phyloP scores from a whole-genome alignment of 1,140 invertebrate species.

The Lithobius niger region DNA sequence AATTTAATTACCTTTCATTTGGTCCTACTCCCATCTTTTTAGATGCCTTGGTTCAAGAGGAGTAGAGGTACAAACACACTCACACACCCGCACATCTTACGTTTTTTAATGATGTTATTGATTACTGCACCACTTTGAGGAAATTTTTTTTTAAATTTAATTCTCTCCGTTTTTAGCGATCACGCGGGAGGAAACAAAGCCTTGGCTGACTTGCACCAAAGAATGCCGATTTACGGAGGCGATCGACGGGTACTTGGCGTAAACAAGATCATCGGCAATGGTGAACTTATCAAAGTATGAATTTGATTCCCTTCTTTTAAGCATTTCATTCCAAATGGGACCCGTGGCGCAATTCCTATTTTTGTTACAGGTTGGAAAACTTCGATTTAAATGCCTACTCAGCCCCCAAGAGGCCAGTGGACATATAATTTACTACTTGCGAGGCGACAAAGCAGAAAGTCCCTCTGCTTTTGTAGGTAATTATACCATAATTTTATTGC shows the following conservation, averaged over 20 bases:
- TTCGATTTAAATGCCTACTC: slow-evolving; percentile 65
- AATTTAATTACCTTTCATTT: too few species aligned
- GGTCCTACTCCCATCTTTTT: too few species aligned
- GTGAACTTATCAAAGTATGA: background rate
- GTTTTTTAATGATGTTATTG: too few species aligned
- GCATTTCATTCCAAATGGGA: too few species aligned
- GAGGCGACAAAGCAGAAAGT: slow-evolving; percentile 36
- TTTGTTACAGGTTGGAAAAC: slow-evolving; percentile 43
- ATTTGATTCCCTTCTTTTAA: too few species aligned
- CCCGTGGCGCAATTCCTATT: too few species aligned
- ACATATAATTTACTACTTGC: slow-evolving; percentile 82
- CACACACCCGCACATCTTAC: too few species aligned
- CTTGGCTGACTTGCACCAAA: background rate
- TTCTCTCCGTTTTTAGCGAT: background rate
- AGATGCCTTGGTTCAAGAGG: too few species aligned
- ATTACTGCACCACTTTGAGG: too few species aligned
- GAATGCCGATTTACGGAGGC: background rate
- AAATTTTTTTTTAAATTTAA: background rate
- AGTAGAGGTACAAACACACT: too few species aligned
- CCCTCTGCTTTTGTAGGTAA: slow-evolving; percentile 81
- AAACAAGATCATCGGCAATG: background rate
- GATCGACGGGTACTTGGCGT: background rate
- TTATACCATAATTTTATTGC: slow-evolving; percentile 17
- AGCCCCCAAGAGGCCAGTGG: slow-evolving; percentile 93
- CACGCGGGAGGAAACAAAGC: background rate